A percentile compares a stretch with the other conserved stretches of the same genome.
Evolutionary conservation across 1,140 invertebrate species (phyloP).

Genomic region (Palaemon carinicauda): DNA sequence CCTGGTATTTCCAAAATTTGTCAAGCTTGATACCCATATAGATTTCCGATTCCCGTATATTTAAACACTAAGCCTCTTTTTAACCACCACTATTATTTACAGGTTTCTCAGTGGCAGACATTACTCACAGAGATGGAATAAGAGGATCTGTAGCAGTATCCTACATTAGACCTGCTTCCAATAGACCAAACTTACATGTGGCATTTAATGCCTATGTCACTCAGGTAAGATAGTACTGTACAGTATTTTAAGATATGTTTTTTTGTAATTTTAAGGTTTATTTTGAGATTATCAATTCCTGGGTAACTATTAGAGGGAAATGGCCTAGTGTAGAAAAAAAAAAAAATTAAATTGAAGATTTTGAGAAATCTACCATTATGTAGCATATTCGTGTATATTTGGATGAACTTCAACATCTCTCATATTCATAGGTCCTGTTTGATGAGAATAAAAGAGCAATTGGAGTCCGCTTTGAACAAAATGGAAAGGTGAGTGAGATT

Average conservation of each 20-base stretch:
- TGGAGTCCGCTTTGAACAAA: neutral
- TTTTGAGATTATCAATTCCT: too few species aligned
- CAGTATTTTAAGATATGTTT: neutral
- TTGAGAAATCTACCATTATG: too few species aligned
- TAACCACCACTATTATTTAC: neutral
- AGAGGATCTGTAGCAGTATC: neutral
- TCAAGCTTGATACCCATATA: too few species aligned
- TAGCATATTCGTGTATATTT: too few species aligned
- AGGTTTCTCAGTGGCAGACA: neutral
- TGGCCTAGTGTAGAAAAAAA: too few species aligned
- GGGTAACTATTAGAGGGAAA: too few species aligned
- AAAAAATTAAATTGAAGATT: too few species aligned
- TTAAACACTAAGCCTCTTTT: neutral
- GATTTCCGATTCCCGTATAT: too few species aligned
- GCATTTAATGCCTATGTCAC: conserved; percentile 3
- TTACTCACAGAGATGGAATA: neutral
- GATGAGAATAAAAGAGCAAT: neutral
- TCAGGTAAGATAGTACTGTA: neutral
- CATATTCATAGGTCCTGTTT: neutral
- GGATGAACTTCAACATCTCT: too few species aligned
- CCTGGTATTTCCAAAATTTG: too few species aligned
- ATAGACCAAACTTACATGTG: neutral
- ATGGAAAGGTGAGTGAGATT: neutral
- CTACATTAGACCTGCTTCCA: neutral
- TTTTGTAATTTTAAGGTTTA: too few species aligned